Percentiles rank a stretch among this genome's conserved stretches.
These are phyloP conservation scores for Ophonus ardosiacus DNA, from an alignment of 2,888 invertebrate species.

Conservation along the genomic window DNA sequence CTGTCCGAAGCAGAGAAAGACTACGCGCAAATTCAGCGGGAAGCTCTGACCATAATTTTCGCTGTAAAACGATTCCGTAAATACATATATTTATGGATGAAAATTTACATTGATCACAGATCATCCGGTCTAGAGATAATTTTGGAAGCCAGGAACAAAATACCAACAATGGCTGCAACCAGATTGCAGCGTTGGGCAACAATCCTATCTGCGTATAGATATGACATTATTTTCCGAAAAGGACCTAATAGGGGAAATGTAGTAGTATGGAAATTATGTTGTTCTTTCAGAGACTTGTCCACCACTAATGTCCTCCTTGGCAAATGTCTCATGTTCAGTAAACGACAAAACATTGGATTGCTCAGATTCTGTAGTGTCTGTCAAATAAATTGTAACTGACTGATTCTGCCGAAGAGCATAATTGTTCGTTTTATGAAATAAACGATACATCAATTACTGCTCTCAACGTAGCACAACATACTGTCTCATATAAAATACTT, in stretches of 20 bases:
- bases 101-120: background rate
- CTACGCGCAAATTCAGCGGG: background rate
- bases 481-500: background rate
- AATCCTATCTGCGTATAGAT: background rate
- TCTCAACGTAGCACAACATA: background rate
- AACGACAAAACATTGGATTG: too few species aligned
- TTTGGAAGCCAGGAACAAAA: background rate
- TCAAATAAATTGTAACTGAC: background rate
- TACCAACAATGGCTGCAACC: background rate
- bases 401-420: background rate
- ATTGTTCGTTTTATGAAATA: background rate
- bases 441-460: background rate
- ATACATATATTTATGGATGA: background rate
- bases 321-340: too few species aligned
- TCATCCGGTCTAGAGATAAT: background rate
- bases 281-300: too few species aligned
- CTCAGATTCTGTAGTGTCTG: too few species aligned
- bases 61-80: background rate
- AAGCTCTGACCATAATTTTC: background rate
- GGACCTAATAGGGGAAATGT: background rate
- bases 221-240: background rate
- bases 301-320: too few species aligned
- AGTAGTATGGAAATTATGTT: too few species aligned
- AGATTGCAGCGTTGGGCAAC: background rate
- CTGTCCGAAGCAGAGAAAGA: background rate